Evolutionary conservation across 2,888 invertebrate species (phyloP).

Genomic region (Acleris holmiana): DNA sequence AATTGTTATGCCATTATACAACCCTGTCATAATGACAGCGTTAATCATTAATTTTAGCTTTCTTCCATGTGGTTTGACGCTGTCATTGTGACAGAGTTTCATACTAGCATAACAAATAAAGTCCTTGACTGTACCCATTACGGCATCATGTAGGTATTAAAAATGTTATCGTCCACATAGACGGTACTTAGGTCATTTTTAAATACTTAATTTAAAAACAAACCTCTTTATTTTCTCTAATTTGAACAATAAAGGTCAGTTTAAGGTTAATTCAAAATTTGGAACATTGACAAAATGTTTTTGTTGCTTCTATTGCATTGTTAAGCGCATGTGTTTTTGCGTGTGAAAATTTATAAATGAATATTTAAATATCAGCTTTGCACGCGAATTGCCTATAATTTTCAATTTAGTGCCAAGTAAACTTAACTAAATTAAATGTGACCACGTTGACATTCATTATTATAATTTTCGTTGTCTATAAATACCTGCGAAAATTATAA

Average conservation of each 20-base stretch:
- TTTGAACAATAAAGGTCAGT: slow-evolving; percentile 16
- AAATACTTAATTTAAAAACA: too few relatives aligned
- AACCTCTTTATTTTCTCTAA: too few relatives aligned
- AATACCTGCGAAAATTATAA: neutral
- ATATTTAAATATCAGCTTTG: slow-evolving; percentile 43
- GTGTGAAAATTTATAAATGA: slow-evolving; percentile 32
- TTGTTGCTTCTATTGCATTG: slow-evolving; percentile 36
- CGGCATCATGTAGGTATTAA: too few relatives aligned
- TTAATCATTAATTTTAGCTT: too few relatives aligned
- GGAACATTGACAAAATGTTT: slow-evolving; percentile 8
- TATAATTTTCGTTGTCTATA: slow-evolving; percentile 3
- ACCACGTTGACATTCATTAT: neutral
- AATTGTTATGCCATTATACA: too few relatives aligned
- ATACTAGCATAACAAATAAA: too few relatives aligned
- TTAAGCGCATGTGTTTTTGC: slow-evolving; percentile 42
- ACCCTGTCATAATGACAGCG: too few relatives aligned
- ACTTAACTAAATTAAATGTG: slow-evolving; percentile 52
- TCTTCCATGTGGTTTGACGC: too few relatives aligned
- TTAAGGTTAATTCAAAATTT: neutral
- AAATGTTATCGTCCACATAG: too few relatives aligned
- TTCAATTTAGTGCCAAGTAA: slow-evolving; percentile 61
- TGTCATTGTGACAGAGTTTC: too few relatives aligned
- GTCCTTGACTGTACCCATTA: too few relatives aligned
- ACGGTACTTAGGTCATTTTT: too few relatives aligned
- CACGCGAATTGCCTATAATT: slow-evolving; percentile 58